Evolutionary conservation across 2,888 invertebrate genomes (phyloP).

Genomic region (Lepetodrilus schrolli): DNA sequence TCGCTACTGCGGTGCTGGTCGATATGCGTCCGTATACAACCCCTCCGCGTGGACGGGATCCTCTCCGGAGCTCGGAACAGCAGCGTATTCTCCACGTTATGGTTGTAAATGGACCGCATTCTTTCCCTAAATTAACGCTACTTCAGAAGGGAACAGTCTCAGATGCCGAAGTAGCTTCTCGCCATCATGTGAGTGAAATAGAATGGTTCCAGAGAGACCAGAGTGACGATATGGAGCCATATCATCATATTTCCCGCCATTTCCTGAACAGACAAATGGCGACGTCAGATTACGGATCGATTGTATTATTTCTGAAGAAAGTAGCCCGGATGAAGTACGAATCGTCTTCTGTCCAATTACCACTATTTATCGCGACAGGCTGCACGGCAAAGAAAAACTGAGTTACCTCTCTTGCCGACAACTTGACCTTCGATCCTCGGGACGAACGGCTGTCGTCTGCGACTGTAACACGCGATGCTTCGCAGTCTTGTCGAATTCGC

Average conservation of each 20-base stretch:
- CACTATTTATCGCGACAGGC: neutral
- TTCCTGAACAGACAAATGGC: neutral
- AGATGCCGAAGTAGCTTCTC: neutral
- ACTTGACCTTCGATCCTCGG: neutral
- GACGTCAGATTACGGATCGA: neutral
- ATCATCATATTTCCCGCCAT: constrained; percentile 19
- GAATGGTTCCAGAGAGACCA: neutral
- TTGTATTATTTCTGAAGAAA: constrained; percentile 17
- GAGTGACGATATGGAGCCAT: neutral
- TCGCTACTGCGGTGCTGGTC: neutral
- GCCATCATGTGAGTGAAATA: neutral
- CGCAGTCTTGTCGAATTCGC: neutral
- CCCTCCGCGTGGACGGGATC: neutral
- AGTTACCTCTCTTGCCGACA: neutral
- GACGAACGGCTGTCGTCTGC: constrained; percentile 5
- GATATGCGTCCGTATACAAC: neutral
- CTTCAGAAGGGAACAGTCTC: too few species aligned
- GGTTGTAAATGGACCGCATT: neutral
- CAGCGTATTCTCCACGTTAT: neutral
- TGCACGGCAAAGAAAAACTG: neutral
- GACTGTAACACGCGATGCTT: neutral
- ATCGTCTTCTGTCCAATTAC: neutral
- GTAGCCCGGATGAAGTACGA: neutral
- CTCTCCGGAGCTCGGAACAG: neutral
- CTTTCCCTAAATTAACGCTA: too few species aligned